phyloP scores from a whole-genome alignment of 2,888 invertebrate species.

The Epistrophe eligans region DNA sequence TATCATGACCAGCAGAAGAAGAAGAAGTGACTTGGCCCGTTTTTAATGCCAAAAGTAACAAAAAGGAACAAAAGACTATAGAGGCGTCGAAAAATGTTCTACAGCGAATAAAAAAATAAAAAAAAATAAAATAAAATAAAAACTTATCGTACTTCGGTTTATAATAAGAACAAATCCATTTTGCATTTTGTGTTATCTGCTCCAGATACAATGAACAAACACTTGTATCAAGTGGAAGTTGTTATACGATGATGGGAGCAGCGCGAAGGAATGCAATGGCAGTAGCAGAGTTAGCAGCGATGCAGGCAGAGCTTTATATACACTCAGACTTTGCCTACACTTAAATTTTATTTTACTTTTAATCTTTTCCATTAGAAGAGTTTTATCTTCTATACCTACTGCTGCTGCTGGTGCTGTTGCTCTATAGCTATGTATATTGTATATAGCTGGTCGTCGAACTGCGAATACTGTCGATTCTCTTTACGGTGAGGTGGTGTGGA shows the following conservation, averaged over 20 bases:
- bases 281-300: background rate
- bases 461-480: background rate
- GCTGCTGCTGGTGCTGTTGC: background rate
- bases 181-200: constrained; percentile 72
- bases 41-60: constrained; percentile 33
- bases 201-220: constrained; percentile 74
- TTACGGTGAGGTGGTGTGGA: constrained; percentile 1
- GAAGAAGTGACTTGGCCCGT: constrained; percentile 9
- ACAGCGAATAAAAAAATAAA: constrained; percentile 8
- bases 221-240: constrained; percentile 62
- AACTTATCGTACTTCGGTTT: constrained; percentile 49
- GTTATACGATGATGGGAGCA: constrained; percentile 2
- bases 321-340: constrained; percentile 51
- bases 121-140: constrained; percentile 1
- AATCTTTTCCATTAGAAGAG: constrained; percentile 72
- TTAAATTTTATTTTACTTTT: constrained; percentile 72
- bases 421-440: background rate
- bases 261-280: background rate
- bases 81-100: constrained; percentile 28
- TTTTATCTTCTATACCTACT: constrained; percentile 41
- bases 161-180: constrained; percentile 65
- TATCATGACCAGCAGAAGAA: background rate
- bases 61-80: constrained; percentile 28
- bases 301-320: constrained; percentile 48
- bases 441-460: constrained; percentile 24